Evolutionary conservation across 2,888 invertebrate genomes (phyloP), one percentile per base, ranked within the genome.

Genomic region (Smittia aterrima): DNA sequence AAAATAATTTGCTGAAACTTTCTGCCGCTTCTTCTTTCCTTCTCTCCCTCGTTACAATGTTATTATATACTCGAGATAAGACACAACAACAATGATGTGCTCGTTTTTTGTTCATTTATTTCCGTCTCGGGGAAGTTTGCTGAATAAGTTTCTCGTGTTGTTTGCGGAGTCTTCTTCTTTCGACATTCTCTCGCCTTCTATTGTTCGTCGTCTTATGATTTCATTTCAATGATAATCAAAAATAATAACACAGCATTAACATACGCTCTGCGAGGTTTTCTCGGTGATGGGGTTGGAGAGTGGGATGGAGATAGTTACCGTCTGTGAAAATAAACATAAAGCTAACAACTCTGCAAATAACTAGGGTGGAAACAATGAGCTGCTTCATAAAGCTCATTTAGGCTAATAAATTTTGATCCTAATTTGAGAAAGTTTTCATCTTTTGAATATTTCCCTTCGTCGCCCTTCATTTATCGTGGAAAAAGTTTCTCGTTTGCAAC

Each of bases 401-500:
- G 54, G 72, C 62, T 62, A 62, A 72, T 72, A 72, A 72, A 58
- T 72, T 71, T 72, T 72, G 72, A 72, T 72, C 72, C 72, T 72
- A 54, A 72, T 72, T 72, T 40, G 38, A 66, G 40, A 66, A 66
- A 66, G 38, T 66, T 66, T 38, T 16, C 38, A 40, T 66, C 66
- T 38, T 40, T 38, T 32, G 66, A 66, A 66, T 38, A 66, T 66
- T 66, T 66, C 32, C 18, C 2, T 66, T n/a, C 22, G 24, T 66
- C 20, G 62, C 62, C 38, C 32, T 38, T 1, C 24, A n/a, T 32
- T 32, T n/a, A 64, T 25, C 25, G 64, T 25, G 64, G 25, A 25
- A 64, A 58, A 58, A 20, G 20, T 22, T 64, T 6, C 1, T 18
- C n/a, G 11, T 18, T 58, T 58, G 22, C 6, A 24, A 22, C 58